phyloP scores from a whole-genome alignment of 2,888 invertebrate species.

The Oxytorus armatus region DNA sequence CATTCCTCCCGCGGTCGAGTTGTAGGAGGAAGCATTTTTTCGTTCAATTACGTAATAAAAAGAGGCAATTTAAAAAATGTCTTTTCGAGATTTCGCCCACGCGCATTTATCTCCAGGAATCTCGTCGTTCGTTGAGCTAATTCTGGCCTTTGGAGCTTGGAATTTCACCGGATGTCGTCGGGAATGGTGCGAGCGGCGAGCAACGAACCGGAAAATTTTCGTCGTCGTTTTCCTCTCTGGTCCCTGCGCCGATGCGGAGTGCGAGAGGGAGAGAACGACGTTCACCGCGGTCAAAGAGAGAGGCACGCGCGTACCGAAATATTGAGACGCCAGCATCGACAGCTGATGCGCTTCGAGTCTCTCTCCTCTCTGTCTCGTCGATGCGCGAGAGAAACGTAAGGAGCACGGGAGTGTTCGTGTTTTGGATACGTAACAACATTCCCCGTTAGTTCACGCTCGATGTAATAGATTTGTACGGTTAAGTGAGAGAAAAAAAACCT shows the following conservation, averaged over 20 bases:
- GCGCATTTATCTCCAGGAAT: neutral
- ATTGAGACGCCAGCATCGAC: constrained; percentile 25
- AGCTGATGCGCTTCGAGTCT: constrained; percentile 41
- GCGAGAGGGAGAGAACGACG: constrained; percentile 30
- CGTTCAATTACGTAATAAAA: too few species aligned
- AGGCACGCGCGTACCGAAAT: constrained; percentile 58
- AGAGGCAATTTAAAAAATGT: neutral
- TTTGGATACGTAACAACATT: constrained; percentile 38
- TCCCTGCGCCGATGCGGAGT: constrained; percentile 25
- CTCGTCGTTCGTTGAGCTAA: constrained; percentile 45
- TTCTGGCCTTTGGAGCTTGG: constrained; percentile 50
- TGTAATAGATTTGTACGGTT: neutral
- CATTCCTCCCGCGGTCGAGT: neutral
- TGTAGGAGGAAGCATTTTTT: too few species aligned
- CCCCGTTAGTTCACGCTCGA: constrained; percentile 36
- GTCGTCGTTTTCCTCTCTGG: constrained; percentile 21
- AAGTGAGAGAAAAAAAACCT: neutral
- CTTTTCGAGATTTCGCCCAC: constrained; percentile 17
- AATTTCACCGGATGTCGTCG: constrained; percentile 49
- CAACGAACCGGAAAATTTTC: constrained; percentile 46
- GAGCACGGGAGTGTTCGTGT: constrained; percentile 36
- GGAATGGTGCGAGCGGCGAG: constrained; percentile 43
- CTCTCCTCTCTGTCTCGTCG: neutral
- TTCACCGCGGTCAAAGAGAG: constrained; percentile 33
- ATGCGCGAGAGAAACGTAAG: too few species aligned